Conservation (phyloP, 2,797 vertebrate species). For the Poecilia picta region DNA sequence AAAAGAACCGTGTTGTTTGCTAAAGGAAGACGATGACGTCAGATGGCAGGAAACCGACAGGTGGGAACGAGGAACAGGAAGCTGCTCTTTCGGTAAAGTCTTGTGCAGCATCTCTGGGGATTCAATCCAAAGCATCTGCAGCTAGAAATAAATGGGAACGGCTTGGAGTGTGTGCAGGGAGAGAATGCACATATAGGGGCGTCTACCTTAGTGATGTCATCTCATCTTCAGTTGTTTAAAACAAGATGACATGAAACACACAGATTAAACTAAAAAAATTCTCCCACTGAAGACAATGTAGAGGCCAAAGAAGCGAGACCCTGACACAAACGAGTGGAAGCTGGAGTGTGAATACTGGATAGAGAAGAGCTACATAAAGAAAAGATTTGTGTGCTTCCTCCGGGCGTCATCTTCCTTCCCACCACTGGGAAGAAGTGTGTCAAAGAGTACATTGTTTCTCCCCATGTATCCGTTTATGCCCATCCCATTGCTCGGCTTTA, state of each 20-base stretch:
- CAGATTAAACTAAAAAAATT: slow-evolving; percentile 15
- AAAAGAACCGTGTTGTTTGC: slow-evolving; percentile 31
- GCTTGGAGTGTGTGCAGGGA: slow-evolving; percentile 15
- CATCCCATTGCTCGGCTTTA: slow-evolving; percentile 49
- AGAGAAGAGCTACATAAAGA: slow-evolving; percentile 60
- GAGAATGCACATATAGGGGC: not conserved
- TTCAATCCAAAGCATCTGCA: slow-evolving; percentile 57
- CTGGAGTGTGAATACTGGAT: slow-evolving; percentile 53
- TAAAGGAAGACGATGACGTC: slow-evolving; percentile 52
- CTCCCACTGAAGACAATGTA: slow-evolving; percentile 9
- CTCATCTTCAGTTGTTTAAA: slow-evolving; percentile 32
- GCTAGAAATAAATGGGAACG: slow-evolving; percentile 55
- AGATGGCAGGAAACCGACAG: slow-evolving; percentile 64
- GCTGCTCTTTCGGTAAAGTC: slow-evolving; percentile 44
- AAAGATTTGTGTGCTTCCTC: slow-evolving; percentile 67
- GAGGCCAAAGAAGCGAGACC: slow-evolving; percentile 19
- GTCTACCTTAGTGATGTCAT: slow-evolving; percentile 46
- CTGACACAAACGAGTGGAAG: slow-evolving; percentile 51
- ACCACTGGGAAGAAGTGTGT: slow-evolving; percentile 64
- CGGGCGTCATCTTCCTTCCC: slow-evolving; percentile 58
- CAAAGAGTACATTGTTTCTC: slow-evolving; percentile 73
- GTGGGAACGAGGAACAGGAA: slow-evolving; percentile 67
- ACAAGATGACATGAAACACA: slow-evolving; percentile 46
- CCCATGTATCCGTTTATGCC: slow-evolving; percentile 62
- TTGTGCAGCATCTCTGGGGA: slow-evolving; percentile 32